A percentile compares a stretch with the other conserved stretches of the same genome.
Conservation (phyloP, 2,888 invertebrate genomes). For the Entomobrya multifasciata region DNA sequence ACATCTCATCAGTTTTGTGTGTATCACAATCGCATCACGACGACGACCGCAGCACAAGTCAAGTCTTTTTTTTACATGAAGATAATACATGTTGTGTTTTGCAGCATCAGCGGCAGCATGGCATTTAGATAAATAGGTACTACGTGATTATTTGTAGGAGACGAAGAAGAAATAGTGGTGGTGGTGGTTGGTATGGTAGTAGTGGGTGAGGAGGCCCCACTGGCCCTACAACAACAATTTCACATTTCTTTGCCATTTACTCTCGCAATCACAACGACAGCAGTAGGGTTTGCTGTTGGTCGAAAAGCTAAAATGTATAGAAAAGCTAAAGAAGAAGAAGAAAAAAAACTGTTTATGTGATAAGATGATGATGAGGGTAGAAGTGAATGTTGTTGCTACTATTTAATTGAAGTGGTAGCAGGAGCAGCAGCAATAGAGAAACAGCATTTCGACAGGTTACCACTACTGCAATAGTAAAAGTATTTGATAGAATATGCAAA, state of each 20-base stretch:
- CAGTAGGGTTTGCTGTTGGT: slow-evolving; percentile 18
- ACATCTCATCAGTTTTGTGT: slow-evolving; percentile 4
- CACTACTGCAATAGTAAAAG: background rate
- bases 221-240: slow-evolving; percentile 53
- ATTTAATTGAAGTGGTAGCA: slow-evolving; percentile 45
- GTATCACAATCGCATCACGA: slow-evolving; percentile 9
- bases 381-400: slow-evolving; percentile 50
- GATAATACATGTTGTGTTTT: background rate
- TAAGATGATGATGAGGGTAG: slow-evolving; percentile 33
- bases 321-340: background rate
- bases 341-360: slow-evolving; percentile 11
- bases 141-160: slow-evolving; percentile 50
- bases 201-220: slow-evolving; percentile 64
- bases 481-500: background rate
- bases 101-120: too few species aligned
- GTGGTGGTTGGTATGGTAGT: background rate
- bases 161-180: too few species aligned
- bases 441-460: background rate
- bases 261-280: slow-evolving; percentile 13
- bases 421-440: background rate
- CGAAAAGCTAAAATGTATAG: too few species aligned
- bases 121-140: slow-evolving; percentile 18
- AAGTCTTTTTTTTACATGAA: background rate
- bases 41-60: slow-evolving; percentile 45
- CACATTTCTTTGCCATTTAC: slow-evolving; percentile 56